phyloP scores from a whole-genome alignment of 2,797 vertebrate genomes.

The Anguilla pacifica region DNA sequence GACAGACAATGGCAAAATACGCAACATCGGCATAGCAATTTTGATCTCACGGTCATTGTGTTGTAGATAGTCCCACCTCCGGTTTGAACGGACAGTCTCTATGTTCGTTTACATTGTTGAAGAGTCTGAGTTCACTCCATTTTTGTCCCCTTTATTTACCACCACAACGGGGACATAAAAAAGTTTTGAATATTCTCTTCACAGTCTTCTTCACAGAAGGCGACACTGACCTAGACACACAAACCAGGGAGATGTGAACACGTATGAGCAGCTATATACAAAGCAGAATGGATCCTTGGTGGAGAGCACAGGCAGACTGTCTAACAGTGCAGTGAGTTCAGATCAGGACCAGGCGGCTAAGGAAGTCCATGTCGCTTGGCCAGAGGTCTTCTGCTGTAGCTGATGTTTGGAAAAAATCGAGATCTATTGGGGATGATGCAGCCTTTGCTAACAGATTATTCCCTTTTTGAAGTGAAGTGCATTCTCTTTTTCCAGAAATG shows the following conservation, averaged over 20 bases:
- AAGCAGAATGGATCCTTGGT: slow-evolving; percentile 49
- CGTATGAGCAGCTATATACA: slow-evolving; percentile 78
- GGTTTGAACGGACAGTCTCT: not conserved
- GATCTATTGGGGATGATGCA: not conserved
- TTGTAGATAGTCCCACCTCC: not conserved
- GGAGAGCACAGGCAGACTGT: not conserved
- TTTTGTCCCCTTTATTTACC: slow-evolving; percentile 13
- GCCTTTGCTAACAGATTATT: not conserved
- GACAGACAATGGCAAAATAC: slow-evolving; percentile 63
- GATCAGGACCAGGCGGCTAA: not conserved
- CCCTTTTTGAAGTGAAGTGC: not conserved
- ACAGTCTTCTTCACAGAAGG: slow-evolving; percentile 48
- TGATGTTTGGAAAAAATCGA: not conserved
- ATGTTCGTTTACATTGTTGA: not conserved
- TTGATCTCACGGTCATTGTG: not conserved
- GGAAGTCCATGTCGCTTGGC: not conserved
- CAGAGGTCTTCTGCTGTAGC: not conserved
- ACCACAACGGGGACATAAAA: slow-evolving; percentile 15
- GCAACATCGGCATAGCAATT: slow-evolving; percentile 1
- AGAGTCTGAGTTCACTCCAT: not conserved
- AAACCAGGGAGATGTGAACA: slow-evolving; percentile 58
- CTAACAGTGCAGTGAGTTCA: not conserved
- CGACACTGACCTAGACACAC: slow-evolving; percentile 69
- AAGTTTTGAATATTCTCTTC: slow-evolving; percentile 36
- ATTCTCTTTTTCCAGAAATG: not conserved